Conservation (phyloP, 1,140 invertebrate species). For the Ceratitis capitata region DNA sequence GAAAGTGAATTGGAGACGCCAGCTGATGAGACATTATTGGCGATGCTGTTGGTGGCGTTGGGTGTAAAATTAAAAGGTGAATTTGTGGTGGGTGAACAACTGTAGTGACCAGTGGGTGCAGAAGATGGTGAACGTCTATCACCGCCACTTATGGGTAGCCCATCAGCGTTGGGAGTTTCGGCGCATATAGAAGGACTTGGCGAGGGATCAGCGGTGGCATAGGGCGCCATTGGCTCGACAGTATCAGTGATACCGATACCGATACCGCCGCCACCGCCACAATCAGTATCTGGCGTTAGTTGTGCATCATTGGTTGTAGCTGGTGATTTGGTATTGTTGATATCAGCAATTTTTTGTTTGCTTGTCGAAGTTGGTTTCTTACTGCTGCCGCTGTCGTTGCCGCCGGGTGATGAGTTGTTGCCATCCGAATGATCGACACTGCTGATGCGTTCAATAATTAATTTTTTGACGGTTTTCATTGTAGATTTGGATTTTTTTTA, state of each 20-base stretch:
- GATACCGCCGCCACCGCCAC: slow-evolving; percentile 39
- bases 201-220: slow-evolving; percentile 55
- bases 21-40: no score
- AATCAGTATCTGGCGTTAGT: slow-evolving; percentile 45
- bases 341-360: not conserved
- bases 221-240: not conserved
- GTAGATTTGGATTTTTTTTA: not conserved
- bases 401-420: not conserved
- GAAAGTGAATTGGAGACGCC: slow-evolving; percentile 33
- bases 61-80: slow-evolving; percentile 57
- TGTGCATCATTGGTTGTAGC: not conserved
- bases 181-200: slow-evolving; percentile 56
- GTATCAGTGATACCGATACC: not conserved
- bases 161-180: not conserved
- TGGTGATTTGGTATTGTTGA: not conserved
- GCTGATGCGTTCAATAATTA: slow-evolving; percentile 61
- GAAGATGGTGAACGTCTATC: slow-evolving; percentile 47
- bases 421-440: slow-evolving; percentile 52
- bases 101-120: slow-evolving; percentile 39
- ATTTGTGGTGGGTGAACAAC: slow-evolving; percentile 45
- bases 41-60: slow-evolving; percentile 49
- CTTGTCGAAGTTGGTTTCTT: not conserved
- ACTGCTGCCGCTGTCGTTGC: slow-evolving; percentile 46
- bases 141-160: not conserved
- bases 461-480: slow-evolving; percentile 64